Evolutionary conservation across 2,888 invertebrate genomes (phyloP).

Genomic region (Ophioninae sp.): DNA sequence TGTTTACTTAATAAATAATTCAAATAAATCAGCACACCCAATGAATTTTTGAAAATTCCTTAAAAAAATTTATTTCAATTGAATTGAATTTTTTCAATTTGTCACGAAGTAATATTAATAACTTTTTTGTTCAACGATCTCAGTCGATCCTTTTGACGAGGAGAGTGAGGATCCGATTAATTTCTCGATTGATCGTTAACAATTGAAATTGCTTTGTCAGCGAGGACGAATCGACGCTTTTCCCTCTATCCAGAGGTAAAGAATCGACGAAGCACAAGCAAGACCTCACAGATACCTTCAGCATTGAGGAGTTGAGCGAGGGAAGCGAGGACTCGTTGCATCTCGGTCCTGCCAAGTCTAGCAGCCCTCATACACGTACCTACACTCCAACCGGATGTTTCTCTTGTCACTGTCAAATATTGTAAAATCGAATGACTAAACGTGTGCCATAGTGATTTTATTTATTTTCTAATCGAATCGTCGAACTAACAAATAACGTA

Average conservation of each 20-base stretch:
- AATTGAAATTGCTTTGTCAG: constrained; percentile 66
- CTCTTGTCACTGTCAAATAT: constrained; percentile 76
- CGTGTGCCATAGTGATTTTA: background rate
- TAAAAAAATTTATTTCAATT: no score
- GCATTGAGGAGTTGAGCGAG: constrained; percentile 82
- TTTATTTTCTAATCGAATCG: constrained; percentile 22
- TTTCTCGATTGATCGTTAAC: background rate
- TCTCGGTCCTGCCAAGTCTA: constrained; percentile 73
- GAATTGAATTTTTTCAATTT: no score
- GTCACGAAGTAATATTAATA: no score
- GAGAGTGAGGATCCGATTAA: background rate
- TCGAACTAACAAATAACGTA: background rate
- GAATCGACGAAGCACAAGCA: constrained; percentile 78
- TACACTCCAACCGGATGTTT: constrained; percentile 76
- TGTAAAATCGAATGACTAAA: constrained; percentile 64
- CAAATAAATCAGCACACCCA: no score
- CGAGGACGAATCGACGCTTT: constrained; percentile 80
- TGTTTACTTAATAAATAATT: no score
- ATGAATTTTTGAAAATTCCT: no score
- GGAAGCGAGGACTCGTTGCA: constrained; percentile 78
- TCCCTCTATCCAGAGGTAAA: constrained; percentile 79
- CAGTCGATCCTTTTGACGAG: no score
- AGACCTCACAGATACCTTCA: constrained; percentile 83
- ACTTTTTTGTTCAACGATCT: no score
- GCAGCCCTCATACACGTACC: constrained; percentile 75